Percentiles rank a stretch among this genome's conserved stretches.
Conservation (phyloP, 2,888 invertebrate species). For the Teleogryllus oceanicus region DNA sequence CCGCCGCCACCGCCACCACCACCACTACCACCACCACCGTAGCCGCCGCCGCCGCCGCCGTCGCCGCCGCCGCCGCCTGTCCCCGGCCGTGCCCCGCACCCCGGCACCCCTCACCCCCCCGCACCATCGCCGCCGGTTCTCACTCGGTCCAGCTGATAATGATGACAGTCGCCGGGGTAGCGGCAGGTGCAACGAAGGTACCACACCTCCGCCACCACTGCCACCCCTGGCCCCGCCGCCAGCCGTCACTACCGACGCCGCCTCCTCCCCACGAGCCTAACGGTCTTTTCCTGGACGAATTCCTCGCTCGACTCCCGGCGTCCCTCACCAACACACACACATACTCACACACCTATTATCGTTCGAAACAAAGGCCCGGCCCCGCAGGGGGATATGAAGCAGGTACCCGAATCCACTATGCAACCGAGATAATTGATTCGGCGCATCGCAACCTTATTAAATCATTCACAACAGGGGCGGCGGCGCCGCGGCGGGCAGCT, state of each 20-base stretch:
- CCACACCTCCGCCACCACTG: neutral
- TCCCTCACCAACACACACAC: neutral
- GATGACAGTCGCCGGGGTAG: neutral
- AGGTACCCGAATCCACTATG: neutral
- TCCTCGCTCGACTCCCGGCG: neutral
- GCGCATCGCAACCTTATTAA: constrained; percentile 1
- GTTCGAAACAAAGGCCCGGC: neutral
- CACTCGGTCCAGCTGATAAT: neutral
- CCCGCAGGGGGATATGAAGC: neutral
- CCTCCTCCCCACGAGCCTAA: neutral
- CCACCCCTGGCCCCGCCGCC: too few species aligned
- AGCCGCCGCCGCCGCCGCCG: neutral
- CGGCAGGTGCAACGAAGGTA: neutral
- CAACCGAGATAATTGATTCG: neutral
- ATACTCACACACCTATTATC: neutral
- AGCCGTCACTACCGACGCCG: too few species aligned
- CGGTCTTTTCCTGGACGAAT: neutral
- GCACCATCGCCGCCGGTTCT: neutral
- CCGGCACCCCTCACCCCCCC: neutral
- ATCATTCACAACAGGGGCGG: neutral
- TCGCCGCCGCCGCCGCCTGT: neutral
- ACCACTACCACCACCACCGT: neutral
- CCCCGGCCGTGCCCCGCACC: neutral
- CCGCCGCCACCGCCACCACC: neutral
- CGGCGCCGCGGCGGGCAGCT: neutral